Conservation (phyloP, 1,140 invertebrate genomes). For the Subanguina moxae region DNA sequence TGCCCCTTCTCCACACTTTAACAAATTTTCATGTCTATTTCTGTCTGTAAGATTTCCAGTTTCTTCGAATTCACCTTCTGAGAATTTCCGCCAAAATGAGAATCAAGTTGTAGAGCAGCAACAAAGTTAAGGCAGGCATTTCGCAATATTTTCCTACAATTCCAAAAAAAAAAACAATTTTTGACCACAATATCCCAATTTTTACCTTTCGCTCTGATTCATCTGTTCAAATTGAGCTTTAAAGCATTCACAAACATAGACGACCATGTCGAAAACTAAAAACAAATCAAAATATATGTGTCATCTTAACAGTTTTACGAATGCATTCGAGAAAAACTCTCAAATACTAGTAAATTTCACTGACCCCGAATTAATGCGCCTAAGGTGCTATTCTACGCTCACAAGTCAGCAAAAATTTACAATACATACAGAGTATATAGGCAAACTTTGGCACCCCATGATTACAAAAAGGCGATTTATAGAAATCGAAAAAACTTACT, state of each 20-base stretch:
- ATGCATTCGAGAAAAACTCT: too few species aligned
- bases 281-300: neutral
- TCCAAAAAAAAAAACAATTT: neutral
- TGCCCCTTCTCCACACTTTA: neutral
- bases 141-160: constrained; percentile 28
- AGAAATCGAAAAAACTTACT: too few species aligned
- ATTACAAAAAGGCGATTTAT: too few species aligned
- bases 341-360: too few species aligned
- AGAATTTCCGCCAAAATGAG: constrained; percentile 9
- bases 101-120: constrained; percentile 27
- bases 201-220: neutral
- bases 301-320: constrained; percentile 13
- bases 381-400: too few species aligned
- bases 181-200: too few species aligned
- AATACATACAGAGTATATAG: too few species aligned
- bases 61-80: constrained; percentile 7
- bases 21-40: constrained; percentile 8
- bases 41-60: constrained; percentile 21
- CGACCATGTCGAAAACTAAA: constrained; percentile 5
- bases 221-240: neutral
- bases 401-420: too few species aligned
- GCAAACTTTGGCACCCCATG: too few species aligned
- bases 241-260: neutral
- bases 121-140: constrained; percentile 26
- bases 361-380: too few species aligned